Percentiles rank a stretch among this genome's conserved stretches.
phyloP scores from a whole-genome alignment of 2,888 invertebrate genomes.

The Agonopterix arenella region DNA sequence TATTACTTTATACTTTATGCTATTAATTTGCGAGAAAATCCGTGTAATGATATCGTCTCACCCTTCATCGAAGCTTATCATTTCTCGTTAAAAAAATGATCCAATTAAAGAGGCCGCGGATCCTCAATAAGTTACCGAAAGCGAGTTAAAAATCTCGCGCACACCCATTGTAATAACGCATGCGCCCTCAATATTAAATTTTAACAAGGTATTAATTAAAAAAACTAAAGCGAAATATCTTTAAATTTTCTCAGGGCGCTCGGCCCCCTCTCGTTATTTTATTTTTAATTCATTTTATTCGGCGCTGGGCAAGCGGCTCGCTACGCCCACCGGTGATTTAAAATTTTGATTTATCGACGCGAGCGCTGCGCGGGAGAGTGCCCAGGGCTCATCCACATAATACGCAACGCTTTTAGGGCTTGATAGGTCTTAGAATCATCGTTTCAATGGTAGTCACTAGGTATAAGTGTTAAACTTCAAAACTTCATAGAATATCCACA shows the following conservation, averaged over 20 bases:
- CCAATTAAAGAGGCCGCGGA: conserved; percentile 62
- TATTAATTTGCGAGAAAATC: conserved; percentile 40
- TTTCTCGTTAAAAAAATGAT: conserved; percentile 71
- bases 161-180: conserved; percentile 76
- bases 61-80: conserved; percentile 58
- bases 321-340: conserved; percentile 75
- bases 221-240: conserved; percentile 75
- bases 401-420: conserved; percentile 1
- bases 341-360: conserved; percentile 75
- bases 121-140: conserved; percentile 70
- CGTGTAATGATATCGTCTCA: conserved; percentile 44
- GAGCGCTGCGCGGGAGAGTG: conserved; percentile 46
- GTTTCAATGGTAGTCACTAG: too few relatives aligned
- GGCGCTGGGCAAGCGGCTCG: conserved; percentile 62
- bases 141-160: conserved; percentile 67
- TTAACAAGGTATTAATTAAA: conserved; percentile 78
- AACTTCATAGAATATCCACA: too few relatives aligned
- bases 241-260: conserved; percentile 73
- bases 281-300: conserved; percentile 76
- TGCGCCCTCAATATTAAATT: conserved; percentile 75
- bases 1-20: conserved; percentile 12
- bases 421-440: too few relatives aligned
- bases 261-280: conserved; percentile 65
- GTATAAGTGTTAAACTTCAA: too few relatives aligned
- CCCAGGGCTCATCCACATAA: conserved; percentile 17